Conservation (phyloP, 2,797 vertebrate species). For the Phaenicophaeus curvirostris region DNA sequence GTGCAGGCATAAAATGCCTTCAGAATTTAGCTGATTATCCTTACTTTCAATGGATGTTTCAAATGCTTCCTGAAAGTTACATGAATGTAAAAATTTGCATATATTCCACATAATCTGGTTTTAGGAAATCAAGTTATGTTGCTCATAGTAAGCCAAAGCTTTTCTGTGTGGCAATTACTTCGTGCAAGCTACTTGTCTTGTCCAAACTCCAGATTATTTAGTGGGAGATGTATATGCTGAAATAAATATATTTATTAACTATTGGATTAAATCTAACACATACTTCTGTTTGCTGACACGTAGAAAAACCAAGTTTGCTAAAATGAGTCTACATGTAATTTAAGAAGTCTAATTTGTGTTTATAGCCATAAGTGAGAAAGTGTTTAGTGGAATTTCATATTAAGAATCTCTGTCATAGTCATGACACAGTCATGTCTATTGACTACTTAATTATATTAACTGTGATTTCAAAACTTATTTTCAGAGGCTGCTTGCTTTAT, state of each 20-base stretch:
- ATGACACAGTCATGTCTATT: neutral
- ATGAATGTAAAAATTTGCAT: neutral
- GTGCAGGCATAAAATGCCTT: neutral
- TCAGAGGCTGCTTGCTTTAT: neutral
- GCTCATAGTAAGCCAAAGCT: neutral
- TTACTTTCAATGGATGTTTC: neutral
- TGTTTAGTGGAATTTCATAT: neutral
- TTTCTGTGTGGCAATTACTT: neutral
- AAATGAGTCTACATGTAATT: neutral
- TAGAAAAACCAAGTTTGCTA: neutral
- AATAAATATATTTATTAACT: neutral
- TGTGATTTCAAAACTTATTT: neutral
- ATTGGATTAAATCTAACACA: neutral
- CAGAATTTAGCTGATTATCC: neutral
- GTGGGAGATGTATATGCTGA: neutral
- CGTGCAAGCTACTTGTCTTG: neutral
- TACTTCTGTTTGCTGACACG: neutral
- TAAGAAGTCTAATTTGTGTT: neutral
- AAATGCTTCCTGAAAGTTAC: neutral
- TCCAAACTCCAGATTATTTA: neutral
- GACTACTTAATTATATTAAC: neutral
- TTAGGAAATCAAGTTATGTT: neutral
- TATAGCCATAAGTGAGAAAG: neutral
- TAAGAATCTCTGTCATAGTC: neutral
- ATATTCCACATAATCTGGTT: neutral